Conservation (phyloP, 2,113 vertebrate genomes). For the Ploceus nigricollis region DNA sequence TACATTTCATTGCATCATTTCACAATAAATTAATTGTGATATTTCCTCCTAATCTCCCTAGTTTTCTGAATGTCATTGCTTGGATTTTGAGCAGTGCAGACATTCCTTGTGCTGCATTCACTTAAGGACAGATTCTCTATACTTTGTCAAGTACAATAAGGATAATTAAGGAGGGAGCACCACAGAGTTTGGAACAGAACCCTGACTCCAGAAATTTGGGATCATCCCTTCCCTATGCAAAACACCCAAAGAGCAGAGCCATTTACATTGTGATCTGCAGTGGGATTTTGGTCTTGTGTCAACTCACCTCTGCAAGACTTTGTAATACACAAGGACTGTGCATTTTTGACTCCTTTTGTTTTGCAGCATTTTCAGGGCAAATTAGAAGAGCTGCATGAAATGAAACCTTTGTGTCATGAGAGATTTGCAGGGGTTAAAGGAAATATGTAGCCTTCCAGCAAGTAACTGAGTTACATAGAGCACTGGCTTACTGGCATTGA, state of each 20-base stretch:
- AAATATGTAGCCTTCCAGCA: neutral
- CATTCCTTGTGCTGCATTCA: neutral
- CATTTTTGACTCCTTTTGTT: neutral
- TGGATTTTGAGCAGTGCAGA: neutral
- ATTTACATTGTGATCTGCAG: fast-evolving
- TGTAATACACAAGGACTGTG: neutral
- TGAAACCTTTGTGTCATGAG: neutral
- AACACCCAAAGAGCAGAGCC: neutral
- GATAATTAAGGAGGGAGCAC: neutral
- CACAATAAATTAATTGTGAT: neutral
- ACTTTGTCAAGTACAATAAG: neutral
- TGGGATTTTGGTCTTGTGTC: neutral
- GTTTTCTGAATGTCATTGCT: neutral
- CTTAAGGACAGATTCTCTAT: neutral
- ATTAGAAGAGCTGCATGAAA: neutral
- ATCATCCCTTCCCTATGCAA: neutral
- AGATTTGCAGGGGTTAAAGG: neutral
- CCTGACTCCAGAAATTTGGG: neutral
- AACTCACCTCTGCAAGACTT: neutral
- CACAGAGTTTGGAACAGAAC: neutral
- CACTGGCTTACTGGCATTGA: neutral
- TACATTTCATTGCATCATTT: neutral
- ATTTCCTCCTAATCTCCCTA: neutral
- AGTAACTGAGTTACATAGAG: neutral
- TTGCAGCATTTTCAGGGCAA: neutral